These are phyloP conservation scores for Agonopterix alstromeriana DNA, from an alignment of 2,888 invertebrate species.

Conservation along the genomic window DNA sequence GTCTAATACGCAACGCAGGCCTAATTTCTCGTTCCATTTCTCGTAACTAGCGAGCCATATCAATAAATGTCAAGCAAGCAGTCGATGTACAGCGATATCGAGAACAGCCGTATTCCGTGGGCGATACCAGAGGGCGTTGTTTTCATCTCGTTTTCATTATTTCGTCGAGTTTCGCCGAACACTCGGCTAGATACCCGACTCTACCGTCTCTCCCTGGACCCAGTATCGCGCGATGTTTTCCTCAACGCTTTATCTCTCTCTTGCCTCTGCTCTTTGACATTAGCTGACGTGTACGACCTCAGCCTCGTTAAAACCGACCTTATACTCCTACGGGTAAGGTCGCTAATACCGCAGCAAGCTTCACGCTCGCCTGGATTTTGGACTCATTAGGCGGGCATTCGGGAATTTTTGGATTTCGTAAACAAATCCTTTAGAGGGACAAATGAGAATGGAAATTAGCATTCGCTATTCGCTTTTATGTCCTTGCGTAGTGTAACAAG, in stretches of 20 bases:
- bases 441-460: conserved; percentile 21
- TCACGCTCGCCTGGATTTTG: conserved; percentile 45
- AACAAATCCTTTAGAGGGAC: conserved; percentile 46
- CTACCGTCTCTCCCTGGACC: neutral
- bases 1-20: conserved; percentile 1
- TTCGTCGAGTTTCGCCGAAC: neutral
- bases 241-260: conserved; percentile 62
- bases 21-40: conserved; percentile 12
- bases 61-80: conserved; percentile 10
- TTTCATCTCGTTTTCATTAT: conserved; percentile 19
- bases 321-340: conserved; percentile 32
- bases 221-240: conserved; percentile 48
- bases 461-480: neutral
- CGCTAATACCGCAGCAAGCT: conserved; percentile 23
- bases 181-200: neutral
- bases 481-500: neutral
- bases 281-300: conserved; percentile 52
- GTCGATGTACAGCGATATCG: conserved; percentile 8
- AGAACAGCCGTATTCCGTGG: conserved; percentile 7
- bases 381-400: conserved; percentile 61
- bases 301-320: conserved; percentile 35
- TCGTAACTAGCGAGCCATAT: conserved; percentile 7
- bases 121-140: conserved; percentile 5
- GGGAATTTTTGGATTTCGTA: conserved; percentile 62
- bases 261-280: conserved; percentile 68